These are phyloP conservation scores for Dicrostonyx torquatus DNA, from an alignment of 2,797 vertebrate species.

Conservation along the genomic window DNA sequence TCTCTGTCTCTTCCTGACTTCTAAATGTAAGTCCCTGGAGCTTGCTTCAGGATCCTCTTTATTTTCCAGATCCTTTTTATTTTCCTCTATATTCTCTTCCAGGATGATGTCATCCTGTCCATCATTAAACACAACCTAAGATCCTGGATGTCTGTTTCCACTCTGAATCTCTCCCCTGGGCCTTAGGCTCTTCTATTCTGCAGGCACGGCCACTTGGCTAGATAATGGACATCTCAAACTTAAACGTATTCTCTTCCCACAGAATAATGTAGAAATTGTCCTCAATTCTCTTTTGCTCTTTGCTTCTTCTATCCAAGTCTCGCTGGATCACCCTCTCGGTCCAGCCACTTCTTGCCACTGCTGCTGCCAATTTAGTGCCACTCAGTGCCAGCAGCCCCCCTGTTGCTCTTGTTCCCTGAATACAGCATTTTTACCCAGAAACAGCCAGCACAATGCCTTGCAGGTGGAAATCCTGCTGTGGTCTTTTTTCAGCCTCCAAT, in stretches of 20 bases:
- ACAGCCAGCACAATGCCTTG: no score
- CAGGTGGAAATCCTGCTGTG: background rate
- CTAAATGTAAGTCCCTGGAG: background rate
- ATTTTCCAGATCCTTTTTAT: background rate
- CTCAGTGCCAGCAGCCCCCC: no score
- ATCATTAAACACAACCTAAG: background rate
- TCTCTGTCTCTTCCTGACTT: constrained; percentile 14
- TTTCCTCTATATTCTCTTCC: constrained; percentile 15
- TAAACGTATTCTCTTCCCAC: background rate
- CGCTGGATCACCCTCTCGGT: background rate
- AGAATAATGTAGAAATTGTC: constrained; percentile 13
- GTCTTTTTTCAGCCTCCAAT: background rate
- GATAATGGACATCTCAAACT: background rate
- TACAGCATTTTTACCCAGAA: background rate
- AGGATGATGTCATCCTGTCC: background rate
- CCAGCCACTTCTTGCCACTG: background rate
- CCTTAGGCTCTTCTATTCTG: background rate
- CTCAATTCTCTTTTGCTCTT: background rate
- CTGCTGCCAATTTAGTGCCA: background rate
- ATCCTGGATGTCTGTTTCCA: background rate
- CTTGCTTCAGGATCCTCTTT: background rate
- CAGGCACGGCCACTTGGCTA: background rate
- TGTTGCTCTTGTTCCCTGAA: background rate
- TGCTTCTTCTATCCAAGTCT: background rate
- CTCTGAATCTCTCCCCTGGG: background rate